phyloP scores from a whole-genome alignment of 2,113 vertebrate species.

The Myanophis thanlyinensis region DNA sequence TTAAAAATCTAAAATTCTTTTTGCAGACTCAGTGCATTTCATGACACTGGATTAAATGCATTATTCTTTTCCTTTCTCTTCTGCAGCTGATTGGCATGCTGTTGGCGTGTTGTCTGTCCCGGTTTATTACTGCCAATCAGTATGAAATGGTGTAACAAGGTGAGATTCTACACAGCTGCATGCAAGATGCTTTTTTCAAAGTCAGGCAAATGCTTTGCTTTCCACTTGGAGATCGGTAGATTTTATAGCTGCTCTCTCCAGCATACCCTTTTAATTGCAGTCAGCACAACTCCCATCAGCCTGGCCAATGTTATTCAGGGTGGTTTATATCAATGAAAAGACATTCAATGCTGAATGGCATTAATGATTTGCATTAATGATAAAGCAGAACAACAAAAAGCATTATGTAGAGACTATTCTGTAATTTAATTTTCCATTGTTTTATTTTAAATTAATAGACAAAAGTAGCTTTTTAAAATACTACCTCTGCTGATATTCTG shows the following conservation, averaged over 20 bases:
- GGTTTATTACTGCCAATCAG: constrained; percentile 99
- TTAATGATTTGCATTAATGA: neutral
- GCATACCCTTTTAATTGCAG: neutral
- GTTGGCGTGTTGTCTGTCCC: constrained; percentile 96
- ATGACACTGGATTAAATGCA: neutral
- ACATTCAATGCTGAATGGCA: neutral
- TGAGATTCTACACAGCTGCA: constrained; percentile 39
- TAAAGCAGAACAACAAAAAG: neutral
- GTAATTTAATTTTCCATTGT: neutral
- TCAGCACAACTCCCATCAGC: neutral
- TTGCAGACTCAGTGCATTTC: neutral
- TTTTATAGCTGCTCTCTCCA: neutral
- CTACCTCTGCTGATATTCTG: neutral
- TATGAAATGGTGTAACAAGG: constrained; percentile 99
- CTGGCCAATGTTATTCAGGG: neutral
- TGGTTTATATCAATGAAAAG: neutral
- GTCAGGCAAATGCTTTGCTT: neutral
- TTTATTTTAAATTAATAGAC: neutral
- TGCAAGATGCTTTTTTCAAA: rapidly evolving
- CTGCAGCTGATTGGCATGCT: constrained; percentile 95
- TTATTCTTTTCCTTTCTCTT: constrained; percentile 29
- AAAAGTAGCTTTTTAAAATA: neutral
- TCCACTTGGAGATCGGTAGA: neutral
- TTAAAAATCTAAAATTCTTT: neutral
- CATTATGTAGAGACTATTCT: neutral